Evolutionary conservation across 2,888 invertebrate species (phyloP), one percentile per base, ranked within the genome.

Genomic region (Spisula solida): DNA sequence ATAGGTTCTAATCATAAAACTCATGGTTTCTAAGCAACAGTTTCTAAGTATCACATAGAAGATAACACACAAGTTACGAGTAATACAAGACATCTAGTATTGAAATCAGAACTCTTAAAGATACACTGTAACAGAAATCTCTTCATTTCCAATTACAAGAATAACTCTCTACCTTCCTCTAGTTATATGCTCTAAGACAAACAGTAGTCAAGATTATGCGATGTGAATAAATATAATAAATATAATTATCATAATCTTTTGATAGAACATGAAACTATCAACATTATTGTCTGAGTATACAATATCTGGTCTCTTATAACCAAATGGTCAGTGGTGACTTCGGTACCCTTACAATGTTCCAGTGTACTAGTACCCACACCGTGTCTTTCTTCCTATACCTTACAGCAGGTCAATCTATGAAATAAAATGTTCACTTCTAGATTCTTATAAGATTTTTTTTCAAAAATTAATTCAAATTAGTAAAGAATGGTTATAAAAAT

Each of bases 191-290:
- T 66, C 25, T 66, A 66, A 66, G 60, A 25, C 60, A 66, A 66
- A 66, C 4, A 10, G 60, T 66, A 25, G 4, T 41, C 41, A 66
- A n/a, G 60, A 66, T 66, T 66, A 66, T 66, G 60, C 60, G 25
- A 66, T 66, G 60, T 25, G 25, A 66, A 66, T 66, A 66, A 66
- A 66, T 66, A 66, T 25, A 66, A 66, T 66, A 66, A 66, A 66
- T 66, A 66, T 25, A 25, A n/a, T n/a, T n/a, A n/a, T n/a, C n/a
- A n/a, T 10, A 5, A 66, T 66, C n/a, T 25, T 66, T 25, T 25
- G 60, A 66, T 66, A 66, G 25, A 66, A 66, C 4, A 66, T 66
- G 10, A 4, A 66, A 25, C 25, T 10, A 25, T 10, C 0, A 66
- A 66, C n/a, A 25, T 25, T 51, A 51, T n/a, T 66, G 20, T 66